Evolutionary conservation across 2,113 vertebrate genomes (phyloP), one percentile per base, ranked within the genome.

Genomic region (Myodes glareolus): DNA sequence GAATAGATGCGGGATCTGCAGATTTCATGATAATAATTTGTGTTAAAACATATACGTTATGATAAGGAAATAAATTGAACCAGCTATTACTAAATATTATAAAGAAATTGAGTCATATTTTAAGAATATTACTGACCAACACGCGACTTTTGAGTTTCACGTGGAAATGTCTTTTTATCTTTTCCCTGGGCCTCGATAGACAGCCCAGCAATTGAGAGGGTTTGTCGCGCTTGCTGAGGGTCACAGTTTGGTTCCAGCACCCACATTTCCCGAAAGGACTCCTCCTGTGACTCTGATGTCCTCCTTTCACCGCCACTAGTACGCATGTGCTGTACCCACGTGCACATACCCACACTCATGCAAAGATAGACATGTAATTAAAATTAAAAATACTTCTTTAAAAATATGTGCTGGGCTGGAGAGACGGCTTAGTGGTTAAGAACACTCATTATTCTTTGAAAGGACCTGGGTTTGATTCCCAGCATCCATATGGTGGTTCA

Each of bases 11-110:
- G 97, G 96, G 93, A 91, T 31, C 19, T 91, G 27, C 25, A 65
- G 82, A 63, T 36, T 94, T 95, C 45, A 42, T 81, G 67, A 96
- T 94, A 95, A 96, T 76, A 3, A 90, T 61, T 90, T 92, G 39
- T 90, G 95, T 75, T 61, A 84, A 58, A 25, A 58, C 33, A 82
- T 33, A 80, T 12, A 58, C 11, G 14, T 17, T 42, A 29, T 77
- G 61, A 5, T 84, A 65, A 86, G 31, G 47, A 21, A 97, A 72
- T 73, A 86, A 76, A 63, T 76, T 91, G 23, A 4, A 27, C 84
- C 3, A 97, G 70, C 81, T 0, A 90, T 94, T 90, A 45, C n/a
- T 91, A 13, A 70, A 76, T 72, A 52, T 72, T 75, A 21, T 94
- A 70, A 89, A 70, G 21, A 72, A 36, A 50, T 58, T 23, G 7